These are phyloP conservation scores for Aromia moschata DNA, from an alignment of 2,888 invertebrate genomes.

Conservation along the genomic window DNA sequence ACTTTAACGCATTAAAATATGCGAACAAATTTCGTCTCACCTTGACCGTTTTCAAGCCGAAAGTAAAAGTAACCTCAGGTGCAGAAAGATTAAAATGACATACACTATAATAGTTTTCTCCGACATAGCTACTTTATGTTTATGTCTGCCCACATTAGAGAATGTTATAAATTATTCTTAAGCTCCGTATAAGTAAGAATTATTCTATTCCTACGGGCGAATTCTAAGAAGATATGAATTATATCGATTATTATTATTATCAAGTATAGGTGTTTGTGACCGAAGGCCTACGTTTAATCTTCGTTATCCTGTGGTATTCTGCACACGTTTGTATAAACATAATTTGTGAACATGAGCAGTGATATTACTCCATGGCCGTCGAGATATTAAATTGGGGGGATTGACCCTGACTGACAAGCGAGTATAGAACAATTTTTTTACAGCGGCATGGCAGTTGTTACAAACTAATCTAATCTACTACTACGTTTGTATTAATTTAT, in stretches of 20 bases:
- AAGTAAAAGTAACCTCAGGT: slow-evolving; percentile 7
- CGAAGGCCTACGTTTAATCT: slow-evolving; percentile 11
- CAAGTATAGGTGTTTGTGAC: slow-evolving; percentile 9
- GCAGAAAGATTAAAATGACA: slow-evolving; percentile 3
- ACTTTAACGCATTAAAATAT: too few relatives aligned
- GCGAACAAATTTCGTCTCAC: background rate
- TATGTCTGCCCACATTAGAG: slow-evolving; percentile 15
- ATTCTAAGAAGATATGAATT: slow-evolving; percentile 16
- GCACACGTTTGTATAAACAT: slow-evolving; percentile 18
- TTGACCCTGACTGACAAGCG: too few relatives aligned
- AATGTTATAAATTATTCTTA: slow-evolving; percentile 13
- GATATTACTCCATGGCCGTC: slow-evolving; percentile 3
- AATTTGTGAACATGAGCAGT: slow-evolving; percentile 10
- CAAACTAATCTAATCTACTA: too few relatives aligned
- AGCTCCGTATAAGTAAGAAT: slow-evolving; percentile 6
- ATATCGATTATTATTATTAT: slow-evolving; percentile 16
- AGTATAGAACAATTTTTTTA: too few relatives aligned
- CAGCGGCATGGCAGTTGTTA: too few relatives aligned
- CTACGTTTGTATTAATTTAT: too few relatives aligned
- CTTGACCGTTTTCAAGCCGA: background rate
- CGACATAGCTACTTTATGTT: slow-evolving; percentile 16
- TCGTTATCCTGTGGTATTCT: slow-evolving; percentile 9
- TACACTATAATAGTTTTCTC: slow-evolving; percentile 14
- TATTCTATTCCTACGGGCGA: slow-evolving; percentile 7
- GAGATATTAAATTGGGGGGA: background rate